Evolutionary conservation across 2,797 vertebrate species (phyloP).

Genomic region (Oreonectes daqikongensis): DNA sequence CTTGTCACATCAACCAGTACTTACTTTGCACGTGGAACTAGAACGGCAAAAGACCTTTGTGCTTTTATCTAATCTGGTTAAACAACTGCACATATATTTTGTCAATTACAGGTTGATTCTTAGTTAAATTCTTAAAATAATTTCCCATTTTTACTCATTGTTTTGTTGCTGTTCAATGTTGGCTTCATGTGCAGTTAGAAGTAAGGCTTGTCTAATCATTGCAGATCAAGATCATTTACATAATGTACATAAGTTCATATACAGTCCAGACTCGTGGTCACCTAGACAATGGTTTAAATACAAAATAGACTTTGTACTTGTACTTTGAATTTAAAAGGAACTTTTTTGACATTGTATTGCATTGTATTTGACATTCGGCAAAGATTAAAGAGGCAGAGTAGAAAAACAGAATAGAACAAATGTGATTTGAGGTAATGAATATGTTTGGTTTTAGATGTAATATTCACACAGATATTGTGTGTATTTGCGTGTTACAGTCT

Average conservation of each 20-base stretch:
- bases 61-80: background rate
- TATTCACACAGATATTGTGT: background rate
- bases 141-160: rapidly evolving
- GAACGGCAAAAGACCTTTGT: background rate
- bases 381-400: background rate
- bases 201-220: background rate
- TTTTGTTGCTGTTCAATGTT: background rate
- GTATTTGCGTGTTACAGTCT: slow-evolving; percentile 9
- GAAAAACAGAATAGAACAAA: background rate
- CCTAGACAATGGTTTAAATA: background rate
- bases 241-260: slow-evolving; percentile 15
- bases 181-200: background rate
- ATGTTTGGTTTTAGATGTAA: slow-evolving; percentile 20
- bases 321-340: background rate
- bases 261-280: background rate
- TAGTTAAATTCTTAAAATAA: background rate
- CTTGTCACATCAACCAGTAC: slow-evolving; percentile 13
- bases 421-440: background rate
- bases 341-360: slow-evolving; percentile 1
- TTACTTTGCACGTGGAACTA: background rate
- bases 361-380: background rate
- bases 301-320: background rate
- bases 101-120: background rate
- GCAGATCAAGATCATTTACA: slow-evolving; percentile 9
- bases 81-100: background rate